Base-by-base conservation (phyloP, 1,140 invertebrate species). In the Cylas formicarius region DNA sequence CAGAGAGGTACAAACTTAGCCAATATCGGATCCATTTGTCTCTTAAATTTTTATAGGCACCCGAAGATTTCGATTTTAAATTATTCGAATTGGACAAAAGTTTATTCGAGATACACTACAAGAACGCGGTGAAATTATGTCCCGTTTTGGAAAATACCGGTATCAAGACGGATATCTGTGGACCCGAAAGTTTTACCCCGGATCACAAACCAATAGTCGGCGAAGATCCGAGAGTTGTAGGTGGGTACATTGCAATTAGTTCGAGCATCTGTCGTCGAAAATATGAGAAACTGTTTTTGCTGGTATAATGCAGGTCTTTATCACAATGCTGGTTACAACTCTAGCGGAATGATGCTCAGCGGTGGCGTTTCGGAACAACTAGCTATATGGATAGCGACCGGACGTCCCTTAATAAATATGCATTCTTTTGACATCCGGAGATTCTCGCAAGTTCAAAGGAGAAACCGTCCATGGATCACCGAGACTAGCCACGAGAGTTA, bases 181-280 rank as follows among this genome's bases (percentile, higher is more conserved):
- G 85, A 2, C 81, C 84, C 1, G 88, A 93, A 63, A 84, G 83
- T 10, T 93, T 94, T 57, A 93, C 89, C 1, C 86, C 89, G 0
- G 89, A 93, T 66, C 86, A 91, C 57, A 90, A 87, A 62, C 86
- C 89, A 10, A 56, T 93, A n/a, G 72, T 93, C 67, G 85, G 79
- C 51, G 78, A 75, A 57, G 73, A 78, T 54, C 70, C 74, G 18
- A 69, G 73, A 54, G 53, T 77, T 2, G 68, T 67, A 52, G 72
- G 72, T 73, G 57, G 18, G 36, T 29, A 32, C n/a, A n/a, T n/a
- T n/a, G n/a, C n/a, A n/a, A n/a, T n/a, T n/a, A n/a, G n/a, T n/a
- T n/a, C n/a, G n/a, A n/a, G n/a, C n/a, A n/a, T n/a, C n/a, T n/a
- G n/a, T n/a, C n/a, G n/a, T n/a, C n/a, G n/a, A n/a, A n/a, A n/a